phyloP scores from a whole-genome alignment of 2,797 vertebrate species.

The Dicrostonyx torquatus region DNA sequence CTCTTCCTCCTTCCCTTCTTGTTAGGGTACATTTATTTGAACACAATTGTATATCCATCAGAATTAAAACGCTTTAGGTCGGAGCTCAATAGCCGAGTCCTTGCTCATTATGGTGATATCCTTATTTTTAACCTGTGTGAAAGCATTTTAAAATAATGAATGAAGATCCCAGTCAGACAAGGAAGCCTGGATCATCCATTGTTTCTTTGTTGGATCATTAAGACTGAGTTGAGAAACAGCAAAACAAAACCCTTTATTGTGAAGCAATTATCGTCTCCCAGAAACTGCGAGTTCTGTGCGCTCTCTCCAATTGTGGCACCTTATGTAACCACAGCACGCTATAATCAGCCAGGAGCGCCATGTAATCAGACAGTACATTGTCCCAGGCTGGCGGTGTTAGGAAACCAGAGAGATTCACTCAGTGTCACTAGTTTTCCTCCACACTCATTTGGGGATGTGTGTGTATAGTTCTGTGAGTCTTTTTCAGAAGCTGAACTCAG shows the following conservation, averaged over 20 bases:
- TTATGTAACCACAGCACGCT: not conserved
- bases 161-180: not conserved
- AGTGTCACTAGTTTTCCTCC: not conserved
- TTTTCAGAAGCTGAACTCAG: not conserved
- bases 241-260: not conserved
- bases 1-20: too few relatives aligned
- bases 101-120: not conserved
- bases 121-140: not conserved
- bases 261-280: not conserved
- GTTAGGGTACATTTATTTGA: not conserved
- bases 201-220: not conserved
- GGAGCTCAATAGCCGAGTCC: not conserved
- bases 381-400: not conserved
- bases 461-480: not conserved
- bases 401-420: not conserved
- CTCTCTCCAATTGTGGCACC: not conserved
- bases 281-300: not conserved
- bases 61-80: not conserved
- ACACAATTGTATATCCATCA: not conserved
- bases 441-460: not conserved
- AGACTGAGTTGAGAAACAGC: not conserved
- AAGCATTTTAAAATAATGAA: slow-evolving; percentile 23
- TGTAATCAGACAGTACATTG: not conserved
- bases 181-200: not conserved
- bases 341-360: not conserved